These are phyloP conservation scores for Nettapus auritus DNA, from an alignment of 2,113 vertebrate species.

Conservation along the genomic window DNA sequence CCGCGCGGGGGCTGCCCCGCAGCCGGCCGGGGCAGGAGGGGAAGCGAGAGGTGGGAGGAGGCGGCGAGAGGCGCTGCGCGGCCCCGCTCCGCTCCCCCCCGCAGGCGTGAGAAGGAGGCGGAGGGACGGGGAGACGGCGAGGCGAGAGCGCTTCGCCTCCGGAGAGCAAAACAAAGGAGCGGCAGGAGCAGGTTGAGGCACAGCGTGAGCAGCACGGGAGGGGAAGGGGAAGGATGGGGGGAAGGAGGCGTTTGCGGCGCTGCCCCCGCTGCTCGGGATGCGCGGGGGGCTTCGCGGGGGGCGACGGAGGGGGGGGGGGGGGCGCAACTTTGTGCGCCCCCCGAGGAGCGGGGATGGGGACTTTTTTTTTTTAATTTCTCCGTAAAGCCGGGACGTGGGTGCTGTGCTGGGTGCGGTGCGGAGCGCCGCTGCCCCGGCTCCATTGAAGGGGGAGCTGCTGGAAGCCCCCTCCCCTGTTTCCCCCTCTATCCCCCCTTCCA, in stretches of 20 bases:
- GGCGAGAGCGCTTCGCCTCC: not conserved
- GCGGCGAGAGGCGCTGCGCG: not conserved
- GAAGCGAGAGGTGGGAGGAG: slow-evolving; percentile 39
- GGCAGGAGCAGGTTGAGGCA: slow-evolving; percentile 29
- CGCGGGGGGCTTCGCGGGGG: not conserved
- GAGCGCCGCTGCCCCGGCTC: too few relatives aligned
- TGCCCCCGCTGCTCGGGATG: too few relatives aligned
- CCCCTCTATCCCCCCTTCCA: too few relatives aligned
- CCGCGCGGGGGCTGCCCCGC: not conserved
- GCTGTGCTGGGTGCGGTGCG: not conserved
- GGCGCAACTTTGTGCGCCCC: not conserved
- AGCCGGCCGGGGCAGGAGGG: not conserved
- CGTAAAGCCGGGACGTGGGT: too few relatives aligned
- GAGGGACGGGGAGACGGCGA: not conserved
- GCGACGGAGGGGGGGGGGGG: not conserved
- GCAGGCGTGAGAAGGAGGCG: slow-evolving; percentile 13
- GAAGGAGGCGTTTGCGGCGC: not conserved
- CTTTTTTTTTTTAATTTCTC: too few relatives aligned
- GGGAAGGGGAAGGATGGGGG: not conserved
- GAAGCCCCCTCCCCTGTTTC: too few relatives aligned
- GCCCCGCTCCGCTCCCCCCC: not conserved
- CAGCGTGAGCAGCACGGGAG: not conserved
- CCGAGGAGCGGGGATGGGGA: too few relatives aligned
- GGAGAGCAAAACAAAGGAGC: slow-evolving; percentile 45
- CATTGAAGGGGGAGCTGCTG: too few relatives aligned